Base-by-base conservation (phyloP, 1,140 invertebrate genomes). In the Cotesia glomerata region DNA sequence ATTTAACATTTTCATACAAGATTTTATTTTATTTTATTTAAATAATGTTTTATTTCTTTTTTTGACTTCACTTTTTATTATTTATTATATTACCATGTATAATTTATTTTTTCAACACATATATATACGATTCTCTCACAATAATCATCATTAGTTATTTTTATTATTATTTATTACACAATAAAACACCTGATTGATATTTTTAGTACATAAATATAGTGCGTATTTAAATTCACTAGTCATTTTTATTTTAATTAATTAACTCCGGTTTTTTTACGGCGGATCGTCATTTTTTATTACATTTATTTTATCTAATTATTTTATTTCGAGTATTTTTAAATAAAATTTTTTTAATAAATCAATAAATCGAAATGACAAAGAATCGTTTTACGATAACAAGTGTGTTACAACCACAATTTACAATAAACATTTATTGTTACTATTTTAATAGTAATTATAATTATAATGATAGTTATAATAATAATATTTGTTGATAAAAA, bases 301-400 rank as follows among this genome's bases (percentile, higher is more conserved):
- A 26, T 45, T 45, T 9, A 45, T 45, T 45, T 45, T 45, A 45
- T 45, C 7, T 45, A 45, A 45, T 45, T 45, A 45, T 45, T 45
- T 45, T 45, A 45, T 45, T 7, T 11, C 39, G 11, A 0, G 8
- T 11, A 61, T 70, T 56, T 64, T 76, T 74, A 62, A 63, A 65
- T 74, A 74, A 72, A 58, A 68, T 78, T 78, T 69, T 26, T 26
- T 79, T 78, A 84, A 84, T 85, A 85, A 85, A 85, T 85, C 84
- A 85, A 81, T 85, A 82, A 83, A 80, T 78, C 78, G 80, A 78
- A 82, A 82, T 71, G 78, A 81, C 76, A 78, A 39, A 32, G 59
- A 70, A 58, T 78, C 75, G 74, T 78, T 71, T 68, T 78, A 68
- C 26, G 77, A 74, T 80, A 81, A 79, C 77, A 78, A 80, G 13